phyloP scores from a whole-genome alignment of 2,113 vertebrate species.

The Isurus oxyrinchus region DNA sequence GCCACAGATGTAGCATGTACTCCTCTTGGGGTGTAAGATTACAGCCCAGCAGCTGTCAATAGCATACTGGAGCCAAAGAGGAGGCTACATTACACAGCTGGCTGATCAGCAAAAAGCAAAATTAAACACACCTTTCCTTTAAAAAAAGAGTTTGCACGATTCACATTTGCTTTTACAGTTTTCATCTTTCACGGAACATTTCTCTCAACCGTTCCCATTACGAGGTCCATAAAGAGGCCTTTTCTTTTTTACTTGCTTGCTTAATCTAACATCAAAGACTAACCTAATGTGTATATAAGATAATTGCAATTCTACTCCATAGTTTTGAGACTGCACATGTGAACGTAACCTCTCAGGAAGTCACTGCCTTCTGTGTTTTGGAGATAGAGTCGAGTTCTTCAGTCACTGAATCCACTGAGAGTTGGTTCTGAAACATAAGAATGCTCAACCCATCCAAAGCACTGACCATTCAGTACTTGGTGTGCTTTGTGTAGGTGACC shows the following conservation, averaged over 20 bases:
- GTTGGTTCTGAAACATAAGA: background rate
- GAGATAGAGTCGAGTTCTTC: background rate
- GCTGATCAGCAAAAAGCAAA: background rate
- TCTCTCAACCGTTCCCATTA: background rate
- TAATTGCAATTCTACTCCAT: background rate
- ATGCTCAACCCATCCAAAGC: background rate
- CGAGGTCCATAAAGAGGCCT: background rate
- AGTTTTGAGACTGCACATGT: background rate
- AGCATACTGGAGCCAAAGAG: background rate
- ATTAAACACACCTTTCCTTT: background rate
- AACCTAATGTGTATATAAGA: background rate
- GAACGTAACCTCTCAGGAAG: background rate
- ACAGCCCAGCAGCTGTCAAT: background rate
- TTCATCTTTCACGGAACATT: background rate
- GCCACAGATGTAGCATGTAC: background rate
- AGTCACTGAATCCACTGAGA: background rate
- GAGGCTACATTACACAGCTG: background rate
- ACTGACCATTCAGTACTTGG: background rate
- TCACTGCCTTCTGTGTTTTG: background rate
- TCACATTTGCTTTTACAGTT: background rate
- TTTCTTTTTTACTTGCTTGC: background rate
- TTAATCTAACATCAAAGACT: background rate
- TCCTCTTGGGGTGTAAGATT: background rate
- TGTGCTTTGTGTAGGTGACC: background rate
- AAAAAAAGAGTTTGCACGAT: background rate